phyloP scores from a whole-genome alignment of 2,113 vertebrate genomes.

The Callipepla californica region DNA sequence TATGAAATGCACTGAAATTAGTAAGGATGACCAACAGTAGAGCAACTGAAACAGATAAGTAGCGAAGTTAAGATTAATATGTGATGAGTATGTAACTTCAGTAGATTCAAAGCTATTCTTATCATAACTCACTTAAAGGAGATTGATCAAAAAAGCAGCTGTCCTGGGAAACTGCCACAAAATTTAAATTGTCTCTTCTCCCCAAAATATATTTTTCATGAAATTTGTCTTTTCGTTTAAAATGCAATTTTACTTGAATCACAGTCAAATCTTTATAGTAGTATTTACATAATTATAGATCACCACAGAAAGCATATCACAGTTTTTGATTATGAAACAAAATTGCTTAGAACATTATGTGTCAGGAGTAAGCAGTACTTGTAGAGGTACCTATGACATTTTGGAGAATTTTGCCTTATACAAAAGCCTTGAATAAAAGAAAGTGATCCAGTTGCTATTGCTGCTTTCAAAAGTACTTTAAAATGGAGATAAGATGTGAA shows the following conservation, averaged over 20 bases:
- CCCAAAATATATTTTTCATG: background rate
- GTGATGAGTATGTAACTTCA: background rate
- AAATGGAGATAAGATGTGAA: background rate
- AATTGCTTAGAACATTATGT: background rate
- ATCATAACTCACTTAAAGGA: background rate
- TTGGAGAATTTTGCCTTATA: background rate
- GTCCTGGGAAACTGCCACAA: background rate
- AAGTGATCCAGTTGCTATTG: background rate
- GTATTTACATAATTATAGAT: background rate
- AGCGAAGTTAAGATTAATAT: background rate
- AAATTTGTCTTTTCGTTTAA: background rate
- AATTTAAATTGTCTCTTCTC: background rate
- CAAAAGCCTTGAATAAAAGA: background rate
- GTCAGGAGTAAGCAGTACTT: background rate
- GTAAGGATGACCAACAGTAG: background rate
- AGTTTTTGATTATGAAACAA: background rate
- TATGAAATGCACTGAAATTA: background rate
- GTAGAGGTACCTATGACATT: background rate
- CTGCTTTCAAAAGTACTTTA: background rate
- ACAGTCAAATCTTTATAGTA: background rate
- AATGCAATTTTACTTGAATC: background rate
- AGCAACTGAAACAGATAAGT: background rate
- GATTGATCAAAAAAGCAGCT: background rate
- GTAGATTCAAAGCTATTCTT: background rate
- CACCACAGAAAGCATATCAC: background rate